Evolutionary conservation across 2,113 vertebrate genomes (phyloP).

Genomic region (Chloroceryle aenea): DNA sequence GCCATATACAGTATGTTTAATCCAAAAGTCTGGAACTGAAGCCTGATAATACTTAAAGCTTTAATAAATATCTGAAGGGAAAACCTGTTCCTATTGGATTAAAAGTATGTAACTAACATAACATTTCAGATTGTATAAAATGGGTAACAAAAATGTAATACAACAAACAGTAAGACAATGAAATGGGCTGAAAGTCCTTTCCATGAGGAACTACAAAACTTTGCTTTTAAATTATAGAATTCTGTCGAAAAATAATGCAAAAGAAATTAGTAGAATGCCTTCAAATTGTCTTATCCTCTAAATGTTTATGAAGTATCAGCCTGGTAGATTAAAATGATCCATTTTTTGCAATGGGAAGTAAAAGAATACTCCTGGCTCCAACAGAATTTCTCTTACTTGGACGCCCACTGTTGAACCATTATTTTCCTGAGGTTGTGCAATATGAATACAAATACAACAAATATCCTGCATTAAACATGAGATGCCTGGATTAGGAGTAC

Average conservation of each 20-base stretch:
- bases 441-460: background rate
- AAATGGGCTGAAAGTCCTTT: background rate
- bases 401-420: background rate
- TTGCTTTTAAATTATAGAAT: background rate
- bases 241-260: background rate
- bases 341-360: background rate
- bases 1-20: background rate
- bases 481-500: background rate
- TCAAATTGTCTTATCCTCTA: background rate
- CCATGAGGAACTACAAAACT: background rate
- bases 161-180: background rate
- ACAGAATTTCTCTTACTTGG: background rate
- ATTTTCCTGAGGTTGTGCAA: background rate
- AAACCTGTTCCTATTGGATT: background rate
- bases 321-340: background rate
- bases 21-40: background rate
- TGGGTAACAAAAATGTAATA: background rate
- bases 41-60: background rate
- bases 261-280: background rate
- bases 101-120: background rate
- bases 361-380: background rate
- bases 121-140: background rate
- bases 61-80: background rate
- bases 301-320: background rate
- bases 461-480: background rate